Evolutionary conservation across 2,888 invertebrate genomes (phyloP), one percentile per base, ranked within the genome.

Genomic region (Hydroisotoma schaefferi): DNA sequence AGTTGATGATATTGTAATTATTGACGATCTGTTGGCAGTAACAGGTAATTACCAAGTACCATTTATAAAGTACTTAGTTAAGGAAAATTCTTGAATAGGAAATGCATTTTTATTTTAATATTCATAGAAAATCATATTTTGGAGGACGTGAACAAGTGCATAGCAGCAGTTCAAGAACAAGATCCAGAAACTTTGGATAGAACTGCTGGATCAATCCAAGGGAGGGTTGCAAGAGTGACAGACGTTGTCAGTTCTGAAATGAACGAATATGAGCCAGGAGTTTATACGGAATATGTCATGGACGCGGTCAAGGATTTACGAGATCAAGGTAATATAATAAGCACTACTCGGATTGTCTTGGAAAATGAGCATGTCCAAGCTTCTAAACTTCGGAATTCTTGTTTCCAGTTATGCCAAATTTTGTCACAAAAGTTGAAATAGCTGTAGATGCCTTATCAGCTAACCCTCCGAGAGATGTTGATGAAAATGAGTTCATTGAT

Each of bases 401-500:
- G n/a, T 8, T 12, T 72, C 8, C 75, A 85, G 90, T 94, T 61
- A 94, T 98, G 91, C 92, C 94, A 0, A 94, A 97, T 76, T 99
- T 98, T 80, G 94, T 94, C 8, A 89, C 92, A 73, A 85, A 93
- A 63, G 94, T 97, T 29, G 92, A 94, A 78, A 87, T 90, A 23
- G 95, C 95, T 0, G 94, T 97, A 2, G 89, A 91, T 55, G 90
- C 92, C 0, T 81, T 97, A 29, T 88, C 88, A 38, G 85, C 87
- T 57, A 88, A 86, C 75, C 85, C 86, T 5, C 81, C 85, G 1
- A 86, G 88, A 78, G 92, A 93, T 63, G 86, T 94, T 1, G 94
- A 97, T 77, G 94, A 97, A 78, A 97, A 98, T 79, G 97, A 97
- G 80, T 98, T 99, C 77, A 95, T 98, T 71, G 95, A 98, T 78